Conservation (phyloP, 1,140 invertebrate species). For the Chlorops oryzae region DNA sequence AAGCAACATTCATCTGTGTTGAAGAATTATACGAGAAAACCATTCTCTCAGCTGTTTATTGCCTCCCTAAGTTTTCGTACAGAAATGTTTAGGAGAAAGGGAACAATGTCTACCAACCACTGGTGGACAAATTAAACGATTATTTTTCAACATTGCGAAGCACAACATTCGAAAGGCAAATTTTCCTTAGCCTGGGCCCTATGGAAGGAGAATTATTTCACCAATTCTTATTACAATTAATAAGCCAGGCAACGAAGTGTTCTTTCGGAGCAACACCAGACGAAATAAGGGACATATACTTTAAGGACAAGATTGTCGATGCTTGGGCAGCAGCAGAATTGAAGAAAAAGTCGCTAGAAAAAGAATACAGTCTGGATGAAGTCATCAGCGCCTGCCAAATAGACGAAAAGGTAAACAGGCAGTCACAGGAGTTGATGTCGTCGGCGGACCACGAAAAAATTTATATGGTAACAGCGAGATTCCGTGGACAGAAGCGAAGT, state of each 20-base stretch:
- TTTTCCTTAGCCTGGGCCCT: background rate
- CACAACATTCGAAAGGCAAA: background rate
- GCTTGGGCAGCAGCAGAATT: constrained; percentile 18
- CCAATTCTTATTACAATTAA: constrained; percentile 18
- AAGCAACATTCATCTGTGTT: too few species aligned
- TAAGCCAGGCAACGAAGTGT: constrained; percentile 18
- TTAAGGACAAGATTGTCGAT: constrained; percentile 25
- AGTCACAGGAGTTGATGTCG: constrained; percentile 1
- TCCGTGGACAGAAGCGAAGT: too few species aligned
- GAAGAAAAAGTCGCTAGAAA: constrained; percentile 21
- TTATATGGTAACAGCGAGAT: background rate
- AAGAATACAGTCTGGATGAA: constrained; percentile 16
- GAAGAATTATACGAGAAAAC: too few species aligned
- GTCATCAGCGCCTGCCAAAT: constrained; percentile 17
- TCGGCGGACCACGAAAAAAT: background rate
- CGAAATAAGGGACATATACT: constrained; percentile 8
- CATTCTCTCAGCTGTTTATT: too few species aligned
- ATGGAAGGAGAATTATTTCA: constrained; percentile 10
- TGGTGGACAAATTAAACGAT: background rate
- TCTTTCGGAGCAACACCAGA: constrained; percentile 10
- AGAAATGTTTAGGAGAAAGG: too few species aligned
- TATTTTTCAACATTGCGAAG: too few species aligned
- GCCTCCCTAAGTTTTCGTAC: too few species aligned
- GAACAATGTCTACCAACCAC: background rate
- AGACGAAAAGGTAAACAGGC: constrained; percentile 17